Evolutionary conservation across 1,140 invertebrate genomes (phyloP), one percentile per base, ranked within the genome.

Genomic region (Portunus trituberculatus): DNA sequence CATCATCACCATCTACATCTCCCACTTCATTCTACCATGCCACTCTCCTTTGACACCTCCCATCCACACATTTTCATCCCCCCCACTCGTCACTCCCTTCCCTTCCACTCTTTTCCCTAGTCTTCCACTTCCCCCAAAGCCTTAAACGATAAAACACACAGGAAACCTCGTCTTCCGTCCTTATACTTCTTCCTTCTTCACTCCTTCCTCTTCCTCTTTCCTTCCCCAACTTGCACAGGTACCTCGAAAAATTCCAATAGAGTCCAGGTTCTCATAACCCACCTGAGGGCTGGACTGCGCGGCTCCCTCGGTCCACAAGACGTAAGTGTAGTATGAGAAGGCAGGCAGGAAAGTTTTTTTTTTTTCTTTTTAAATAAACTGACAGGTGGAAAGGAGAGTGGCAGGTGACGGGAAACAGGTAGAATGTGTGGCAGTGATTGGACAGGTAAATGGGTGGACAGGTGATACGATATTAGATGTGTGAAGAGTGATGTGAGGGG

Each of bases 181-280:
- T n/a, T n/a, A n/a, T 20, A 76, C 20, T 76, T 76, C 67, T 7
- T 76, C n/a, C 67, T 76, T 76, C 67, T 39, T 39, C 39, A 39
- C 52, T 59, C 20, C 67, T 76, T 76, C 67, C 20, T 76, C 67
- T n/a, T 76, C n/a, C 20, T n/a, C 67, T 25, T 76, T 20, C 67
- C 25, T 76, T 20, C 20, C 20, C 25, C 67, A 76, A 76, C 67
- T 76, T 76, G 67, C 67, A 76, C 67, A n/a, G n/a, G 67, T n/a
- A 76, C 20, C 67, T 76, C n/a, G 67, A n/a, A 20, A 76, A 76
- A 76, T 76, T 76, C 67, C 67, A 76, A 76, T 76, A 76, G 67
- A 59, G 52, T 59, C n/a, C 67, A 25, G 25, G 67, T n/a, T 76
- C 67, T 76, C 67, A 76, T 76, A 76, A 76, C 67, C 67, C 25